These are phyloP conservation scores for Balaeniceps rex DNA, from an alignment of 2,113 vertebrate genomes.

Conservation along the genomic window DNA sequence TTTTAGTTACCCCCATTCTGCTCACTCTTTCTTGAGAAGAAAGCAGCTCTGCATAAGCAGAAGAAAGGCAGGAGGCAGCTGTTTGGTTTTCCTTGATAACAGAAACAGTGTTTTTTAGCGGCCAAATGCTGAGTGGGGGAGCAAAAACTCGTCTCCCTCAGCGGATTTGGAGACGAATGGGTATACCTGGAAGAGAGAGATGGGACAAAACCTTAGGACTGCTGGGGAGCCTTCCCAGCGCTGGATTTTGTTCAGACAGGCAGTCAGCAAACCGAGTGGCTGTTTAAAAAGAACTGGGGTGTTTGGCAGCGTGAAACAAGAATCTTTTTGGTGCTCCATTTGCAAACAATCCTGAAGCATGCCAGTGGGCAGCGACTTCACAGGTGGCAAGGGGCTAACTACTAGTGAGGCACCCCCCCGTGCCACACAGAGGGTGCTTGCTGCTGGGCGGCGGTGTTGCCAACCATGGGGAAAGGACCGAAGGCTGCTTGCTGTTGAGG, in stretches of 20 bases:
- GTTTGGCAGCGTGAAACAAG: not conserved
- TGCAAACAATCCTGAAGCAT: not conserved
- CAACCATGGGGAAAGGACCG: accelerated
- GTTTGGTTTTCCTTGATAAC: not conserved
- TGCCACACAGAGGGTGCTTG: not conserved
- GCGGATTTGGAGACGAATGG: not conserved
- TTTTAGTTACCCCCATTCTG: not conserved
- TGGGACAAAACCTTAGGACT: not conserved
- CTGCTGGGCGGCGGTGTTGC: not conserved
- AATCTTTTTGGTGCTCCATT: not conserved
- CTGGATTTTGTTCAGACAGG: not conserved
- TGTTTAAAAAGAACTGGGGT: not conserved
- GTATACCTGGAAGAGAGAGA: not conserved
- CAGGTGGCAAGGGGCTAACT: not conserved
- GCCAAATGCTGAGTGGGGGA: not conserved
- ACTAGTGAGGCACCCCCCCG: accelerated
- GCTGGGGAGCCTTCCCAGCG: not conserved
- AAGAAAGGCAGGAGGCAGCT: not conserved
- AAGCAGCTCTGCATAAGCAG: not conserved
- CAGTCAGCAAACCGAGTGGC: not conserved
- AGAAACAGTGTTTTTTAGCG: not conserved
- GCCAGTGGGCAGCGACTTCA: not conserved
- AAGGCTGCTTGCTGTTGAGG: not conserved
- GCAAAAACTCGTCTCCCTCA: not conserved
- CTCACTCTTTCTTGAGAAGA: not conserved